Percentiles rank a stretch among this genome's conserved stretches.
phyloP scores from a whole-genome alignment of 2,113 vertebrate genomes.

The Calyptomena viridis region DNA sequence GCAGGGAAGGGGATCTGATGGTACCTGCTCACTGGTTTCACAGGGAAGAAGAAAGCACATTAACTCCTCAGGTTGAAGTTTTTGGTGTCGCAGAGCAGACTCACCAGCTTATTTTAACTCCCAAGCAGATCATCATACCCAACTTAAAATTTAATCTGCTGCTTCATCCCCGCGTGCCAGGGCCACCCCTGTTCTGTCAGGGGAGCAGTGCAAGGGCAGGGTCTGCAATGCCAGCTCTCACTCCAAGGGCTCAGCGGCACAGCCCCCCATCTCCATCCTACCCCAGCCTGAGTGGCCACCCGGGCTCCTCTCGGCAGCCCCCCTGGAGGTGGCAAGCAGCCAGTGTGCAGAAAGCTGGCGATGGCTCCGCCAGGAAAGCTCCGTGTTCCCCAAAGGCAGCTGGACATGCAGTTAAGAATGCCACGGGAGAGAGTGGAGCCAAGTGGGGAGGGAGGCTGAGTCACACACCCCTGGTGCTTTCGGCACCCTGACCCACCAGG shows the following conservation, averaged over 20 bases:
- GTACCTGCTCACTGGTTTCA: not conserved
- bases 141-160: not conserved
- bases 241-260: not conserved
- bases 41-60: not conserved
- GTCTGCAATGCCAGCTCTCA: not conserved
- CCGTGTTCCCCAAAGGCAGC: not conserved
- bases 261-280: not conserved
- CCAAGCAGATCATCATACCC: not conserved
- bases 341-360: not conserved
- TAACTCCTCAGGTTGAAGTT: not conserved
- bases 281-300: not conserved
- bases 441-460: not conserved
- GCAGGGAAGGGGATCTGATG: fast-evolving
- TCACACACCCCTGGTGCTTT: not conserved
- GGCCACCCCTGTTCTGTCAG: not conserved
- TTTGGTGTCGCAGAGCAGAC: not conserved
- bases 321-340: not conserved
- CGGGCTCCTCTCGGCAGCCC: fast-evolving
- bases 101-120: not conserved
- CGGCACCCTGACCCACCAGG: not conserved
- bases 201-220: not conserved
- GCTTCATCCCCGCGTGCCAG: not conserved
- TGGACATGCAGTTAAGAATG: not conserved
- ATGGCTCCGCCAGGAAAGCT: not conserved
- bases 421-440: not conserved